A percentile compares a stretch with the other conserved stretches of the same genome.
These are phyloP conservation scores for Ceriagrion tenellum DNA, from an alignment of 2,888 invertebrate genomes.

Conservation along the genomic window DNA sequence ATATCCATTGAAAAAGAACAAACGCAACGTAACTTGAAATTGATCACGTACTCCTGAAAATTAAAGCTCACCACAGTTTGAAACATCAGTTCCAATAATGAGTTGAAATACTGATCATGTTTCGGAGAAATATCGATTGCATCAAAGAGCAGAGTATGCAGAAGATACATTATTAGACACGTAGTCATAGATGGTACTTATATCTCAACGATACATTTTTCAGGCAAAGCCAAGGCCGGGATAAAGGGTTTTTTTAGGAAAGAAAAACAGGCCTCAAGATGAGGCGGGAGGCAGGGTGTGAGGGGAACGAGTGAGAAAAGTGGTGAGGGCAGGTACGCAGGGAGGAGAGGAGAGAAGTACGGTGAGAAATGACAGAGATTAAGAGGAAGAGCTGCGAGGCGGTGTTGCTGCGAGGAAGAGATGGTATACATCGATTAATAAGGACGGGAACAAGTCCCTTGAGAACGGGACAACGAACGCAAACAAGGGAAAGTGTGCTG, in stretches of 20 bases:
- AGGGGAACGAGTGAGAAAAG: not conserved
- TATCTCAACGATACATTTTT: too few species aligned
- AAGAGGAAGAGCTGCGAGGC: not conserved
- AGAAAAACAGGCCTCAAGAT: not conserved
- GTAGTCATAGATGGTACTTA: too few species aligned
- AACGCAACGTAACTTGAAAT: too few species aligned
- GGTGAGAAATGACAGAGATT: conserved; percentile 19
- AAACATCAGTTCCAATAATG: too few species aligned
- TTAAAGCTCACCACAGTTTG: too few species aligned
- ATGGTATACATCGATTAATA: conserved; percentile 22
- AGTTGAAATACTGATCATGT: too few species aligned
- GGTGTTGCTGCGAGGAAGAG: not conserved
- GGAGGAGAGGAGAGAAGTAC: not conserved
- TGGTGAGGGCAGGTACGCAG: not conserved
- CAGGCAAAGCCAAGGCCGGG: not conserved
- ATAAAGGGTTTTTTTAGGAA: not conserved
- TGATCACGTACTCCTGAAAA: too few species aligned
- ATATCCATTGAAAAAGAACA: too few species aligned
- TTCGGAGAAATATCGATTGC: too few species aligned
- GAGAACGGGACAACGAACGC: not conserved
- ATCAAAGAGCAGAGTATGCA: too few species aligned
- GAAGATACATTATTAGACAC: too few species aligned
- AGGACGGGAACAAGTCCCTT: conserved; percentile 2
- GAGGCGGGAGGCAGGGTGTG: too few species aligned
- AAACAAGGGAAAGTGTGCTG: not conserved